A percentile compares a stretch with the other conserved stretches of the same genome.
Conservation (phyloP, 35 echinoderm and acorn worm species). For the Ophioderma brevispina region DNA sequence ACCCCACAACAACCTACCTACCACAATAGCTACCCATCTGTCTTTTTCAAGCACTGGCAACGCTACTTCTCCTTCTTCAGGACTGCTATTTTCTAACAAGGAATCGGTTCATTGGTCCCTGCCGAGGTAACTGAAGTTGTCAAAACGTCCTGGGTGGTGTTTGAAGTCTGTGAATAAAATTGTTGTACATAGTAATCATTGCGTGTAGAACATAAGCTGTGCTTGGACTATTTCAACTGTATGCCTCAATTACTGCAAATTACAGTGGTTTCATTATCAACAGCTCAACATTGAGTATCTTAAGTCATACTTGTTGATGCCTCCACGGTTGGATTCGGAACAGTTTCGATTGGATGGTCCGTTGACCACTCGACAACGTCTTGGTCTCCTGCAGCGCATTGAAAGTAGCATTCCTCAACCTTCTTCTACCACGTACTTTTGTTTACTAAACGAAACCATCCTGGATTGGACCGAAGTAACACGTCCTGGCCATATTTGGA, state of each 20-base stretch:
- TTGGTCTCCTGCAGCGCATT: not conserved
- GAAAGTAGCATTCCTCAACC: not conserved
- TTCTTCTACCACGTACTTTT: not conserved
- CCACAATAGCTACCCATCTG: too few species aligned
- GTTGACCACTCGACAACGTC: not conserved
- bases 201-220: too few species aligned
- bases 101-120: too few species aligned
- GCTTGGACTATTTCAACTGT: too few species aligned
- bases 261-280: not conserved
- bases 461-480: not conserved
- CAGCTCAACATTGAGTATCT: not conserved
- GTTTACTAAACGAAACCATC: not conserved
- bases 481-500: not conserved
- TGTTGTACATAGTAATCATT: too few species aligned
- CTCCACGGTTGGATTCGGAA: not conserved
- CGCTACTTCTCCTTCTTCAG: too few species aligned
- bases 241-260: not conserved
- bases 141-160: too few species aligned
- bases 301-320: not conserved
- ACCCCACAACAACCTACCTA: too few species aligned
- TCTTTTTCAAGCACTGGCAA: too few species aligned
- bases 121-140: too few species aligned
- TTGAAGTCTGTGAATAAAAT: too few species aligned
- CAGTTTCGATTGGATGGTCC: not conserved
- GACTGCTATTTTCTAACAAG: too few species aligned